Base-by-base conservation (phyloP, 1,140 invertebrate species). In the Drosophila pachea region DNA sequence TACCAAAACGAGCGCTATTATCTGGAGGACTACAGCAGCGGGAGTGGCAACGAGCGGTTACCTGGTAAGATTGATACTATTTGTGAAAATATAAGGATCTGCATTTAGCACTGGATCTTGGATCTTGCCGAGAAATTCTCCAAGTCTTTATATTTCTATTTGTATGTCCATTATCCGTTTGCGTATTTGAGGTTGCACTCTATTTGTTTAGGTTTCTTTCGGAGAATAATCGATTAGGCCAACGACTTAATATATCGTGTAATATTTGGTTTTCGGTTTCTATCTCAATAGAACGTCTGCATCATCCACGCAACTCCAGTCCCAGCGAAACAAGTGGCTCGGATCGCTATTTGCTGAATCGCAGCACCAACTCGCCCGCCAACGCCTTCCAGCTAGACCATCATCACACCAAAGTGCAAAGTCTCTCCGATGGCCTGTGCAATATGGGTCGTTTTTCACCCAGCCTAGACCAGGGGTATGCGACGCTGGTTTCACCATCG, bases 401-500 rank as follows among this genome's bases (percentile, higher is more conserved):
- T 52, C 75, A 79, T 33, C 84, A 86, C 60, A 76, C 75, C 63
- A 89, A 89, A 75, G 86, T 87, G 50, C 86, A 88, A 68, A 88
- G 81, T 50, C 76, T 89, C 9, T 77, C 86, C 35, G 88, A 89
- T n/a, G 88, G 88, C 22, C 67, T 89, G 29, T 89, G 88, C 68
- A 88, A 88, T 47, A 68, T 89, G 47, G 88, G 88, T 2, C 77
- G 91, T 68, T 89, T 90, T 47, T 91, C 90, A 60, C 92, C 94
- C 31, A 93, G 92, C 70, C 87, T 94, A 16, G 94, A 95, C 87
- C 93, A 95, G 84, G 94, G 94, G 6, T 95, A 95, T 88, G 94
- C 94, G 73, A 95, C 94, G 2, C 89, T 95, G 42, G 92, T 94
- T 2, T 91, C 92, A 12, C 91, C 91, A 8, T 92, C 90, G 69